Conservation (phyloP, 1,140 invertebrate species). For the Megalonaias nervosa region DNA sequence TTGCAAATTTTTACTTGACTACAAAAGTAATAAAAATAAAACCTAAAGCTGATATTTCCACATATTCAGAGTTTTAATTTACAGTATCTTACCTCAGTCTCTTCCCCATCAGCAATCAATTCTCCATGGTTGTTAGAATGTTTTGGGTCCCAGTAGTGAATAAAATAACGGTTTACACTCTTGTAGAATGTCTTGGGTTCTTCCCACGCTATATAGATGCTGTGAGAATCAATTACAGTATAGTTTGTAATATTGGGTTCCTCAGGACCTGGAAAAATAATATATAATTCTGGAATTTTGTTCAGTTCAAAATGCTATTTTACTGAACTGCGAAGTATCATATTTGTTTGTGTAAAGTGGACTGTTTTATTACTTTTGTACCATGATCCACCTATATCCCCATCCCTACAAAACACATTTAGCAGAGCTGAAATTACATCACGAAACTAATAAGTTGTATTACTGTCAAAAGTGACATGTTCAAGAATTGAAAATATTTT, state of each 20-base stretch:
- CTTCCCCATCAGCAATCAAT: constrained; percentile 5
- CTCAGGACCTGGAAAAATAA: constrained; percentile 45
- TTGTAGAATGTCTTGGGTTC: constrained; percentile 42
- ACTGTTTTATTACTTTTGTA: too few relatives aligned
- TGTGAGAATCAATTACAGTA: constrained; percentile 39
- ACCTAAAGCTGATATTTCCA: neutral
- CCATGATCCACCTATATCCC: too few relatives aligned
- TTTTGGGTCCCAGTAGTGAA: constrained; percentile 41
- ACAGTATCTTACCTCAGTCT: neutral
- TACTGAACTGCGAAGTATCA: too few relatives aligned
- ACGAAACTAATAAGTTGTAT: too few relatives aligned
- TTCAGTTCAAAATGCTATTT: too few relatives aligned
- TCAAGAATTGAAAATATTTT: too few relatives aligned
- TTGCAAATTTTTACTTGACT: neutral
- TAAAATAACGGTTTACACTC: constrained; percentile 51
- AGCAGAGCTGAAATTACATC: too few relatives aligned
- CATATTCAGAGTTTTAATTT: neutral
- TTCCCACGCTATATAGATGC: constrained; percentile 51
- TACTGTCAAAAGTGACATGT: too few relatives aligned
- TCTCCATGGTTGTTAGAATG: constrained; percentile 13
- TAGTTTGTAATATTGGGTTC: constrained; percentile 49
- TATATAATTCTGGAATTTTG: too few relatives aligned
- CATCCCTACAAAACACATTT: too few relatives aligned
- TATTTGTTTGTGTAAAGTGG: too few relatives aligned
- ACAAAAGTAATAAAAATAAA: neutral